Conservation (phyloP, 2,113 vertebrate genomes). For the Petaurus breviceps region DNA sequence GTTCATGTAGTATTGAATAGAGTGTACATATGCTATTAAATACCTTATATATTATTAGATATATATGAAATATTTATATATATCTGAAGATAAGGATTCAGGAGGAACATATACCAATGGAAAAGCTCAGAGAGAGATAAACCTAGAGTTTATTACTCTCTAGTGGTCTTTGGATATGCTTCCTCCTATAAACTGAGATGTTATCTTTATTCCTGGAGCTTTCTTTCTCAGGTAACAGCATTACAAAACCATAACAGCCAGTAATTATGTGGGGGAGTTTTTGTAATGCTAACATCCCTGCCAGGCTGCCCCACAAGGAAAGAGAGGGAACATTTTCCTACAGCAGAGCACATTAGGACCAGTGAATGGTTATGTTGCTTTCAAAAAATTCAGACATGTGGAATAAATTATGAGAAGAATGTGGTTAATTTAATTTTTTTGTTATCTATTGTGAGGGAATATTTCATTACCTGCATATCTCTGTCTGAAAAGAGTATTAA, state of each 20-base stretch:
- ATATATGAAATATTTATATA: background rate
- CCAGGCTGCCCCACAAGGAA: slow-evolving; percentile 3
- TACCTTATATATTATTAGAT: background rate
- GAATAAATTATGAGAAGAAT: slow-evolving; percentile 6
- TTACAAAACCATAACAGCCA: slow-evolving; percentile 32
- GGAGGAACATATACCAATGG: slow-evolving; percentile 9
- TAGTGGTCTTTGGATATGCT: background rate
- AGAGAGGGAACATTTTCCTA: slow-evolving; percentile 39
- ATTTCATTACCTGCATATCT: slow-evolving; percentile 16
- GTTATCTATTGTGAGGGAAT: slow-evolving; percentile 4
- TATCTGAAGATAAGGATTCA: slow-evolving; percentile 16
- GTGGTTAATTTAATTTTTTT: slow-evolving; percentile 39
- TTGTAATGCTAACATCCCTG: slow-evolving; percentile 41
- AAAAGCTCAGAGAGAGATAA: background rate
- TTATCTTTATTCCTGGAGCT: background rate
- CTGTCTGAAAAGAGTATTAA: slow-evolving; percentile 50
- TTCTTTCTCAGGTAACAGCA: slow-evolving; percentile 11
- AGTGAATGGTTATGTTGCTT: slow-evolving; percentile 32
- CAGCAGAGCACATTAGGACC: slow-evolving; percentile 27
- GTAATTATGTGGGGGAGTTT: slow-evolving; percentile 25
- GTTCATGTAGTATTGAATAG: background rate
- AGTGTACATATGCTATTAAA: background rate
- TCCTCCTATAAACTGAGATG: slow-evolving; percentile 9
- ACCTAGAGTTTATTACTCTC: background rate
- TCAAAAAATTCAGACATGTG: slow-evolving; percentile 43